Base-by-base conservation (phyloP, 1,140 invertebrate species). In the Heliconius hermathena region DNA sequence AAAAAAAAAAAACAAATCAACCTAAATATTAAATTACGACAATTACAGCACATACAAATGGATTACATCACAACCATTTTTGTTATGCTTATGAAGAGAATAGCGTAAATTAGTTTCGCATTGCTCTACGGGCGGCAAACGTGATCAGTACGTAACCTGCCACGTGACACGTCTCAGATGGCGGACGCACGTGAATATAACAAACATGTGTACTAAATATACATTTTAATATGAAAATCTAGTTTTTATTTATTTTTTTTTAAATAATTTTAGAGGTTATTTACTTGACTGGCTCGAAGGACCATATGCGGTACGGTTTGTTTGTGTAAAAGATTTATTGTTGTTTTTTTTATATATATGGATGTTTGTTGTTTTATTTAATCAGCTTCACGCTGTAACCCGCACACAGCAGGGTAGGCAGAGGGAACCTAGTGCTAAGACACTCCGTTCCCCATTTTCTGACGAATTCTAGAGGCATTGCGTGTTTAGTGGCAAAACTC, bases 101-200 rank as follows among this genome's bases (percentile, higher is more conserved):
- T 78, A 38, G 80, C 38, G 54, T 22, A 33, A 73, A 81, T 81
- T 77, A 81, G 75, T 74, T 60, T 70, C 79, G 79, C 75, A 52
- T n/a, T 22, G 26, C 33, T 52, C 5, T 52, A 18, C 49, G 49
- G 49, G 26, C 71, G 72, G 26, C 29, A 71, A 81, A 78, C 80
- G 80, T 81, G 76, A 81, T 74, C 41, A 3, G 16, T 70, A 74
- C 71, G 54, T 46, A 80, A 46, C 71, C 2, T 1, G n/a, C 71
- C 76, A 81, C 76, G 76, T 78, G 76, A 52, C 26, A 18, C 20
- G 9, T 9, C 20, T 78, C 76, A 72, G 79, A 80, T 76, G 79
- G 46, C 36, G 11, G 33, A 18, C 57, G 71, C 79, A 80, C 74
- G 79, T 80, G 79, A 80, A 36, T 60, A 26, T 33, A 29, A 71